Evolutionary conservation across 2,888 invertebrate species (phyloP).

Genomic region (Cremastobaeus sp.): DNA sequence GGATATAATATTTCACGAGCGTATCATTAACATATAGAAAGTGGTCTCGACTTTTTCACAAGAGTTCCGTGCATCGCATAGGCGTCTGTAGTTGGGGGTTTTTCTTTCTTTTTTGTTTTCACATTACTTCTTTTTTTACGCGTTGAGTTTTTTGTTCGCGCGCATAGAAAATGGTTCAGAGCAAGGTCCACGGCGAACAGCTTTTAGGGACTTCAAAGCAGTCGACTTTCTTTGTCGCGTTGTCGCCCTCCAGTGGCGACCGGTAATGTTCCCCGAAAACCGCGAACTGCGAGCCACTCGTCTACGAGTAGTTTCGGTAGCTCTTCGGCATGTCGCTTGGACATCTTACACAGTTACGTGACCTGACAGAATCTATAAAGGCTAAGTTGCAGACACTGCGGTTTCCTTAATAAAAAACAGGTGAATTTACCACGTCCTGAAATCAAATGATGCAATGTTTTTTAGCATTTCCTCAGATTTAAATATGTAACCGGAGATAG

Average conservation of each 20-base stretch:
- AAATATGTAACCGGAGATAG: no score
- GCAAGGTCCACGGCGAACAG: constrained; percentile 61
- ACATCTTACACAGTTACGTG: constrained; percentile 65
- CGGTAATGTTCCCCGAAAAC: constrained; percentile 50
- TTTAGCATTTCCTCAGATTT: no score
- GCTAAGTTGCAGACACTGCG: constrained; percentile 51
- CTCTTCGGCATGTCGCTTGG: constrained; percentile 54
- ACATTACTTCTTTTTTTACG: constrained; percentile 12
- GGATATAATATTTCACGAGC: constrained; percentile 41
- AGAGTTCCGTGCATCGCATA: constrained; percentile 30
- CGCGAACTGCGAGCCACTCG: constrained; percentile 58
- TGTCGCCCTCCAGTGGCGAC: constrained; percentile 34
- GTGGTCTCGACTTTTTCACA: constrained; percentile 44
- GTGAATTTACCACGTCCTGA: no score
- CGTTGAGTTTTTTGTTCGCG: constrained; percentile 54
- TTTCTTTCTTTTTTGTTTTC: constrained; percentile 15
- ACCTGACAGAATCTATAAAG: constrained; percentile 65
- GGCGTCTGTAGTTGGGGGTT: constrained; percentile 18
- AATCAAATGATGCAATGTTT: neutral
- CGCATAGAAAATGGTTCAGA: constrained; percentile 49
- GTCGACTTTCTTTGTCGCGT: constrained; percentile 39
- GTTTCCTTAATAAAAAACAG: no score
- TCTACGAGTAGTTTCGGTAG: constrained; percentile 54
- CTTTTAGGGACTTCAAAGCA: constrained; percentile 74
- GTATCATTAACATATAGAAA: constrained; percentile 51